Conservation (phyloP, 2,113 vertebrate genomes). For the Pantherophis guttatus region DNA sequence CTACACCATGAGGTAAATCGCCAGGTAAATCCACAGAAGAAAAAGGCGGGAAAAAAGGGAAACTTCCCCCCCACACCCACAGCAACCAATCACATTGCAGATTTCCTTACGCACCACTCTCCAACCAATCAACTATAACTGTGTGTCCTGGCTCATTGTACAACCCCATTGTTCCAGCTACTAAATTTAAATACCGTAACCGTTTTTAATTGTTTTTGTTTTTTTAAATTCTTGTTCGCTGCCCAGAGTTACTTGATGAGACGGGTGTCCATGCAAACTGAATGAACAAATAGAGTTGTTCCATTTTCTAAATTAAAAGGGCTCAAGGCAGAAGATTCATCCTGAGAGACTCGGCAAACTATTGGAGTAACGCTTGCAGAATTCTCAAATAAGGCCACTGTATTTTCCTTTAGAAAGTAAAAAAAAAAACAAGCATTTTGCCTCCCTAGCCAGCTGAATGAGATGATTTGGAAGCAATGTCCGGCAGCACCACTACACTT, state of each 20-base stretch:
- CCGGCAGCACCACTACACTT: background rate
- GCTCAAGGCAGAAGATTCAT: background rate
- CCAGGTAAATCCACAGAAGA: background rate
- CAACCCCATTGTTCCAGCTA: background rate
- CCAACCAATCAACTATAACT: background rate
- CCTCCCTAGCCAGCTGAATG: background rate
- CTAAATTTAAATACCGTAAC: background rate
- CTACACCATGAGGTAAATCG: background rate
- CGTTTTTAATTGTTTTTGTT: background rate
- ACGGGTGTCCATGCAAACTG: background rate
- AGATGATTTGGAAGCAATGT: background rate
- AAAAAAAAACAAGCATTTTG: background rate
- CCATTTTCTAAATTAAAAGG: background rate
- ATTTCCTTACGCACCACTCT: background rate
- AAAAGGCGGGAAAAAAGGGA: background rate
- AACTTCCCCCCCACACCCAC: background rate
- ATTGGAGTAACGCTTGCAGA: background rate
- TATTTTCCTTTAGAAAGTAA: background rate
- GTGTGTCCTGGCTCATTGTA: background rate
- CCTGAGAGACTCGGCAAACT: background rate
- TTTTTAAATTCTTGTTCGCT: background rate
- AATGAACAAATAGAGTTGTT: background rate
- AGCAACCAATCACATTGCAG: background rate
- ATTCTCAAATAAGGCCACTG: background rate
- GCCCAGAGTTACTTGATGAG: background rate